Evolutionary conservation across 2,797 vertebrate species (phyloP), one percentile per base, ranked within the genome.

Genomic region (Gymnoscopelus braueri): DNA sequence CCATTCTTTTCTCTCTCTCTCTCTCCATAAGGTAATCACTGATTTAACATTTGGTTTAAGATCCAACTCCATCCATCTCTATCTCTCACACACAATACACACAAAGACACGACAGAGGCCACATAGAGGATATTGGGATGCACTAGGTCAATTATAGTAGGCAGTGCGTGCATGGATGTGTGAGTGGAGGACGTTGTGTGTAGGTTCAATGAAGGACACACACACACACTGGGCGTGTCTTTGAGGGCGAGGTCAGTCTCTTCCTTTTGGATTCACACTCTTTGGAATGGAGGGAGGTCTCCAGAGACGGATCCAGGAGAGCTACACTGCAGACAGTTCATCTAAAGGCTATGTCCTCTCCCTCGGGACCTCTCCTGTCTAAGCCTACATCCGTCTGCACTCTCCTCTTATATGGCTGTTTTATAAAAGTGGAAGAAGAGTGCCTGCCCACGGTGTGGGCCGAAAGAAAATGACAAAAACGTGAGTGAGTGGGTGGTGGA

Each of bases 261-360:
- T 19, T 14, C 68, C 4, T 72, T 79, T 81, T 61, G 81, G 68
- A 86, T 90, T 89, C 65, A 82, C 88, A 88, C 87, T 74, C 68
- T 61, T 19, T 23, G 77, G 71, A 73, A 72, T 62, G 60, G 29
- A 47, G 2, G 15, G 19, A 29, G 53, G 39, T 78, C 77, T 75
- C 61, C 54, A 35, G 75, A 78, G 77, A 80, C 13, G 6, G 50
- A 26, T 44, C 13, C 58, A 3, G 26, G 35, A 53, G 50, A 63
- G 49, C 69, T 63, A 69, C 64, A 55, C 57, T 51, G 67, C 76
- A 78, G 70, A 64, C 61, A 14, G 63, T 70, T 69, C 78, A 79
- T 44, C 64, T 74, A 65, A 11, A 56, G 60, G 60, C 67, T 62
- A 14, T n/a, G 5, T n/a, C 13, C 6, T 19, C 63, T 57, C 71